A percentile compares a stretch with the other conserved stretches of the same genome.
These are phyloP conservation scores for Autographa gamma DNA, from an alignment of 2,888 invertebrate genomes.

Conservation along the genomic window DNA sequence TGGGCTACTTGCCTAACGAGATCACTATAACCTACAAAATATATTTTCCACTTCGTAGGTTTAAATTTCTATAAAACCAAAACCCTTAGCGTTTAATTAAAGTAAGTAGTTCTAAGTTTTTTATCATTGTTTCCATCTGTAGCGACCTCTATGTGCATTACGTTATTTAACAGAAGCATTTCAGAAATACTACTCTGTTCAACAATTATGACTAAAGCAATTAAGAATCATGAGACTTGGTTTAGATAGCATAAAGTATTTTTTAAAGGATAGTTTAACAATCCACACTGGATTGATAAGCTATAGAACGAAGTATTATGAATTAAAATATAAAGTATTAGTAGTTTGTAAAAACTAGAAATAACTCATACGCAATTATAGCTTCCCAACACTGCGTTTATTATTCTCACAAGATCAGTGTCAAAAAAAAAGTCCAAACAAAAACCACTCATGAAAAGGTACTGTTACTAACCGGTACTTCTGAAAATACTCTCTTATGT, in stretches of 20 bases:
- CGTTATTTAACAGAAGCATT: neutral
- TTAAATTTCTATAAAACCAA: slow-evolving; percentile 10
- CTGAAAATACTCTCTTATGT: neutral
- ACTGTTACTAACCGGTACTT: neutral
- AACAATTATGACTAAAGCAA: too few species aligned
- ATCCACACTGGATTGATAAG: too few species aligned
- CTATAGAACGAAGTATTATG: too few species aligned
- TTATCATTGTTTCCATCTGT: slow-evolving; percentile 31
- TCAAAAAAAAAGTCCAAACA: too few species aligned
- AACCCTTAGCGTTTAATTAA: slow-evolving; percentile 44
- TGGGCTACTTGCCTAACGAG: neutral
- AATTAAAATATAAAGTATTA: too few species aligned
- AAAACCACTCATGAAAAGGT: neutral
- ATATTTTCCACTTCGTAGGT: slow-evolving; percentile 24
- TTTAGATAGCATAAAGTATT: too few species aligned
- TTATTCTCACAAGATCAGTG: too few species aligned
- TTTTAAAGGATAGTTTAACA: too few species aligned
- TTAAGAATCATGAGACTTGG: too few species aligned
- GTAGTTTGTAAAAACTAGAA: too few species aligned
- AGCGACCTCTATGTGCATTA: slow-evolving; percentile 36
- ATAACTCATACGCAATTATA: too few species aligned
- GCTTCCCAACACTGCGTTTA: too few species aligned
- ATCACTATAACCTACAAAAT: neutral
- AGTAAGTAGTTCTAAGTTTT: slow-evolving; percentile 26
- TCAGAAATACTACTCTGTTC: neutral